Conservation (phyloP, 2,113 vertebrate genomes). For the Xenotilapia flavipinnis region DNA sequence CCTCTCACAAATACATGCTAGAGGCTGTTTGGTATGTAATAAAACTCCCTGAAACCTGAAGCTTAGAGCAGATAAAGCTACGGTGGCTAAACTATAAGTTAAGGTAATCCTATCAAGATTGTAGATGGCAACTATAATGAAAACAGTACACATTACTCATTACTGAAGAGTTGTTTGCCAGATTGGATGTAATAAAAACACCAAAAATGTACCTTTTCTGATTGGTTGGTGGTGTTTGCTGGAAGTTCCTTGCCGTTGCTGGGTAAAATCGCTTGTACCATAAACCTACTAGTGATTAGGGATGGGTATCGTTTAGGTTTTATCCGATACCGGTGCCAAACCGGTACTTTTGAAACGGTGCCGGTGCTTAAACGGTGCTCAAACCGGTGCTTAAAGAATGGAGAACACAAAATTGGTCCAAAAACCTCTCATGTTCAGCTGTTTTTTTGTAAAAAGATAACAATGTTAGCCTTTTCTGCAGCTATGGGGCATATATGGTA, state of each 20-base stretch:
- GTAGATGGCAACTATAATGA: not conserved
- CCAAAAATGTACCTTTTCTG: not conserved
- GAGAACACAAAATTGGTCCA: rapidly evolving
- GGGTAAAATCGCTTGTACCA: not conserved
- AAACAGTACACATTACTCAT: not conserved
- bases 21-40: not conserved
- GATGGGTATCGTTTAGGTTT: too few species aligned
- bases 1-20: not conserved
- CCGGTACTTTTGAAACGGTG: too few species aligned
- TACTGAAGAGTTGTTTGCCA: not conserved
- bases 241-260: not conserved
- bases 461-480: too few species aligned
- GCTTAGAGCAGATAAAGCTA: not conserved
- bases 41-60: not conserved
- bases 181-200: not conserved
- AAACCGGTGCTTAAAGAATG: too few species aligned
- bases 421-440: too few species aligned
- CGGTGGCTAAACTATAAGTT: not conserved
- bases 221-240: not conserved
- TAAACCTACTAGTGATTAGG: not conserved
- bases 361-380: too few species aligned
- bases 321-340: too few species aligned
- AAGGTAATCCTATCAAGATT: not conserved
- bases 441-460: too few species aligned
- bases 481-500: too few species aligned